Evolutionary conservation across 2,888 invertebrate species (phyloP).

Genomic region (Caenorhabditis sp.): DNA sequence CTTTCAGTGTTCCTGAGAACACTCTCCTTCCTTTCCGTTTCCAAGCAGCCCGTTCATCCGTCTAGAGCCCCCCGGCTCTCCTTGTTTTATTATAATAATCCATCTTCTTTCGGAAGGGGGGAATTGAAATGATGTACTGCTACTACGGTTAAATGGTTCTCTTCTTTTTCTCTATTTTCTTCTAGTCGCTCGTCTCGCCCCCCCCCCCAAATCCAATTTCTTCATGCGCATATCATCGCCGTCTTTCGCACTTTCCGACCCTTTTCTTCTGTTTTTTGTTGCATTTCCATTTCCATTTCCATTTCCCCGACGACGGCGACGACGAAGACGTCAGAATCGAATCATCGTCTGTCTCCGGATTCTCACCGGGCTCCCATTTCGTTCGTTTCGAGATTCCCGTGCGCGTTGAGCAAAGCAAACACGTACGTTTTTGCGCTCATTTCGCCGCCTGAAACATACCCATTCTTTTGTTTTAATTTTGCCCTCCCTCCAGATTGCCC

Average conservation of each 20-base stretch:
- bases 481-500: constrained; percentile 13
- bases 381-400: constrained; percentile 15
- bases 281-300: no score
- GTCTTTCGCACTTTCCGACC: constrained; percentile 44
- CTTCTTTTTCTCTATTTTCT: constrained; percentile 41
- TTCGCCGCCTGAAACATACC: constrained; percentile 37
- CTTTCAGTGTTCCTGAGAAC: neutral
- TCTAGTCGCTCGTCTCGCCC: constrained; percentile 24
- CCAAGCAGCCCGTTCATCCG: neutral
- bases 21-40: constrained; percentile 2
- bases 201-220: constrained; percentile 46
- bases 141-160: constrained; percentile 19
- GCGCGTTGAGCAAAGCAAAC: constrained; percentile 33
- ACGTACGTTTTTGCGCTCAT: constrained; percentile 41
- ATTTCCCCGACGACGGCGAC: no score
- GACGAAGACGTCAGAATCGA: constrained; percentile 41
- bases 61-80: neutral
- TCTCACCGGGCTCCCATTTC: constrained; percentile 52
- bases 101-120: constrained; percentile 12
- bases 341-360: constrained; percentile 30
- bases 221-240: constrained; percentile 51
- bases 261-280: constrained; percentile 34
- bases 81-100: constrained; percentile 22
- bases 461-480: constrained; percentile 10
- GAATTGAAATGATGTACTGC: constrained; percentile 11